Evolutionary conservation across 2,797 vertebrate species (phyloP), one percentile per base, ranked within the genome.

Genomic region (Anguilla pacifica): DNA sequence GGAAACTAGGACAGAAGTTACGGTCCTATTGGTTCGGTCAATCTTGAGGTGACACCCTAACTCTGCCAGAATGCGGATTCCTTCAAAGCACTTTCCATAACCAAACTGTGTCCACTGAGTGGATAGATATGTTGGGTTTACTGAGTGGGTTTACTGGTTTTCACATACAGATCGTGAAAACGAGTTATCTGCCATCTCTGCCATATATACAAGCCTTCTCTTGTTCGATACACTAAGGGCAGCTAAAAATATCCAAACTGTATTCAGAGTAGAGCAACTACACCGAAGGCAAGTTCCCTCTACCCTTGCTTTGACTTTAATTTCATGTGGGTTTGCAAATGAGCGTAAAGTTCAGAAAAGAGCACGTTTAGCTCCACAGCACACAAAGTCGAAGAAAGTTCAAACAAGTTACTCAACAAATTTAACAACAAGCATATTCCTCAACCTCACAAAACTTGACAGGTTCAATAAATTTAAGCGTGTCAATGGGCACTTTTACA

Each of bases 341-440:
- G 39, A 81, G 1, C 25, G 43, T 3, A 19, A 77, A 39, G 31
- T 46, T 81, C 43, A 1, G 19, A 81, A 49, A 81, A 81, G 72
- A 49, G 49, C 43, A 46, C 0, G 19, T 2, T 77, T 49, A 46
- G 77, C 77, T 81, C 77, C 43, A 81, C 43, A 25, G 17, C 43
- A 25, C 19, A 81, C 15, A 11, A 17, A 25, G 39, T 25, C 2
- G 19, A 49, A 81, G 77, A 43, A 51, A 84, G 35, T 84, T 28
- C n/a, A 31, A 84, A 84, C 82, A 84, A 31, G 31, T 57, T 59
- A 84, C 83, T 57, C 49, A 83, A 83, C 82, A 83, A 55, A 57
- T 28, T 31, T n/a, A 57, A 55, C 51, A 4, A 57, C 53, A 83
- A 13, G 17, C 46, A 83, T 83, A 53, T 83, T 53, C 25, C 22